Percentiles rank a stretch among this genome's conserved stretches.
Conservation (phyloP, 2,888 invertebrate species). For the Prenolepis imparis region DNA sequence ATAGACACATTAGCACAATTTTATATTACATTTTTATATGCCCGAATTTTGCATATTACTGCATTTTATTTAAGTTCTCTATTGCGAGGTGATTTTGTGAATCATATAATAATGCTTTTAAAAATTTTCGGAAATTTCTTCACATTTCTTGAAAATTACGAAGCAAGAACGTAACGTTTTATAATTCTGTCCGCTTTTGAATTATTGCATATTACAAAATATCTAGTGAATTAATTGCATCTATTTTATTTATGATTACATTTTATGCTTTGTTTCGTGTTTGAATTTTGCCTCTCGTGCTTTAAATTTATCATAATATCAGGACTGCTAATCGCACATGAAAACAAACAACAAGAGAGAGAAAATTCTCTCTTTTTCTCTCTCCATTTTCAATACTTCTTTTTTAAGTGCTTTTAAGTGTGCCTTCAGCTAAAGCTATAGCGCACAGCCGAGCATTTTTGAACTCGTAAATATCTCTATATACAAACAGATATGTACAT, state of each 20-base stretch:
- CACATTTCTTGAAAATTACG: not conserved
- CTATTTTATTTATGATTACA: constrained; percentile 9
- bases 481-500: not conserved
- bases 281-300: not conserved
- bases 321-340: not conserved
- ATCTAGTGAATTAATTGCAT: not conserved
- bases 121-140: not conserved
- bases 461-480: constrained; percentile 8
- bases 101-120: not conserved
- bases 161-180: not conserved
- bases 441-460: not conserved
- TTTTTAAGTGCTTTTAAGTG: not conserved
- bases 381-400: not conserved
- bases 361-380: not conserved
- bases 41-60: not conserved
- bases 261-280: not conserved
- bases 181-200: not conserved
- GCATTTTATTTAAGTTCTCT: not conserved
- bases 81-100: not conserved
- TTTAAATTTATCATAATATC: not conserved
- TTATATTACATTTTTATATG: not conserved
- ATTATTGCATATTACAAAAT: not conserved
- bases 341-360: not conserved
- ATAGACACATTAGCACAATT: not conserved
- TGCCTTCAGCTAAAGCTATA: too few species aligned